These are phyloP conservation scores for Pemphredon lugubris DNA, from an alignment of 2,888 invertebrate species.

Conservation along the genomic window DNA sequence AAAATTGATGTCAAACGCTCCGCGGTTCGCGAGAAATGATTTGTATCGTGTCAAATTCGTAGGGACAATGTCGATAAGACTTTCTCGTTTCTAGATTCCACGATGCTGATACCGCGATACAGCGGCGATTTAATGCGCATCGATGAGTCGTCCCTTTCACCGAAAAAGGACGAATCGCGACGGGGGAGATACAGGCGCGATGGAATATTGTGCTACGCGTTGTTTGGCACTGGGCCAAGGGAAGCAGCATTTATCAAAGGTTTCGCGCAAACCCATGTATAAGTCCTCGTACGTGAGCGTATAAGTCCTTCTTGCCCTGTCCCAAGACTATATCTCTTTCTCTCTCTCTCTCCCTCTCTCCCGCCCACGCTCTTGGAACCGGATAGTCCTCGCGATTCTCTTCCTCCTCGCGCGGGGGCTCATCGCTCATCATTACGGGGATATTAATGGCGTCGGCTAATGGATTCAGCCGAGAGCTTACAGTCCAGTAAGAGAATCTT, in stretches of 20 bases:
- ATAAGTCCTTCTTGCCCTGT: slow-evolving; percentile 43
- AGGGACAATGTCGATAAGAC: slow-evolving; percentile 4
- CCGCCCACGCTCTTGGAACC: slow-evolving; percentile 22
- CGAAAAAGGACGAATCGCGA: slow-evolving; percentile 31
- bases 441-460: slow-evolving; percentile 78
- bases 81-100: slow-evolving; percentile 3
- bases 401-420: slow-evolving; percentile 64
- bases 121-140: slow-evolving; percentile 34
- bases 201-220: slow-evolving; percentile 72
- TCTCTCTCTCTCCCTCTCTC: slow-evolving; percentile 6
- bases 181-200: slow-evolving; percentile 42
- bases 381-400: slow-evolving; percentile 40
- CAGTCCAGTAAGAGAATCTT: slow-evolving; percentile 65
- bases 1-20: slow-evolving; percentile 1
- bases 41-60: neutral
- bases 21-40: neutral
- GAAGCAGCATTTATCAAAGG: slow-evolving; percentile 76
- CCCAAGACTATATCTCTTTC: slow-evolving; percentile 8
- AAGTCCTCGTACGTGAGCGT: slow-evolving; percentile 25
- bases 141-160: slow-evolving; percentile 57
- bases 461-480: slow-evolving; percentile 74
- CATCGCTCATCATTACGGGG: slow-evolving; percentile 77
- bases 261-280: slow-evolving; percentile 30
- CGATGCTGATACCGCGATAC: slow-evolving; percentile 2
- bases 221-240: slow-evolving; percentile 73